phyloP scores from a whole-genome alignment of 2,888 invertebrate species.

The Pterostichus madidus region DNA sequence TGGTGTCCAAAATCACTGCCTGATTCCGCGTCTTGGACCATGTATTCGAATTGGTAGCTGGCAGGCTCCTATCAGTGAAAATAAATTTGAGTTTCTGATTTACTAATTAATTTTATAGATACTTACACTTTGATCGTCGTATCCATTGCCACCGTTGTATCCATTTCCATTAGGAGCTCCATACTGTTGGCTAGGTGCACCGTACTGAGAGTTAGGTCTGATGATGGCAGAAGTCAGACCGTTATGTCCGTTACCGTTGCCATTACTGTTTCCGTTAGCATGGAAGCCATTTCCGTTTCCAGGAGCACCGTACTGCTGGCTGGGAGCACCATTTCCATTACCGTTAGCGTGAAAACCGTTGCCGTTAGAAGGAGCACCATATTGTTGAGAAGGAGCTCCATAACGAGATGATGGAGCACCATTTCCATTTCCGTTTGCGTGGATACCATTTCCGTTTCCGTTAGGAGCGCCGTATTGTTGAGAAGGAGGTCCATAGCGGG shows the following conservation, averaged over 20 bases:
- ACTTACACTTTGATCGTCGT: conserved; percentile 54
- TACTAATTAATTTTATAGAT: too few relatives aligned
- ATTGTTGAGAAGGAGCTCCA: not conserved
- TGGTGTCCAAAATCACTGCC: conserved; percentile 86
- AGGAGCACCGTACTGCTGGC: conserved; percentile 47
- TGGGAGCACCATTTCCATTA: conserved; percentile 35
- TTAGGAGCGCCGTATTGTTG: too few relatives aligned
- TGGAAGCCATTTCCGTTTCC: conserved; percentile 24
- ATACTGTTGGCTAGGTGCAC: conserved; percentile 12
- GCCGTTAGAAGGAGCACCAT: conserved; percentile 36
- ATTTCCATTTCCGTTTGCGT: conserved; percentile 56
- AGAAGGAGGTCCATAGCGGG: conserved; percentile 66
- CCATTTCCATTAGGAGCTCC: conserved; percentile 41
- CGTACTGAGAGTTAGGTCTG: conserved; percentile 68
- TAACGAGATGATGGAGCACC: conserved; percentile 68
- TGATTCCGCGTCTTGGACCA: conserved; percentile 82
- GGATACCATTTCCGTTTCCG: conserved; percentile 68
- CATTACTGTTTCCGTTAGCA: conserved; percentile 19
- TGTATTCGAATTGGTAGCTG: conserved; percentile 84
- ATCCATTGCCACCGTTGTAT: conserved; percentile 41
- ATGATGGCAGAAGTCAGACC: conserved; percentile 71
- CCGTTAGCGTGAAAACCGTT: conserved; percentile 32
- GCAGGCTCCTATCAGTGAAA: conserved; percentile 74
- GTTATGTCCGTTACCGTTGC: conserved; percentile 59
- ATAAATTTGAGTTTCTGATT: too few relatives aligned